Evolutionary conservation across 2,797 vertebrate species (phyloP).

Genomic region (Heterohyrax brucei): DNA sequence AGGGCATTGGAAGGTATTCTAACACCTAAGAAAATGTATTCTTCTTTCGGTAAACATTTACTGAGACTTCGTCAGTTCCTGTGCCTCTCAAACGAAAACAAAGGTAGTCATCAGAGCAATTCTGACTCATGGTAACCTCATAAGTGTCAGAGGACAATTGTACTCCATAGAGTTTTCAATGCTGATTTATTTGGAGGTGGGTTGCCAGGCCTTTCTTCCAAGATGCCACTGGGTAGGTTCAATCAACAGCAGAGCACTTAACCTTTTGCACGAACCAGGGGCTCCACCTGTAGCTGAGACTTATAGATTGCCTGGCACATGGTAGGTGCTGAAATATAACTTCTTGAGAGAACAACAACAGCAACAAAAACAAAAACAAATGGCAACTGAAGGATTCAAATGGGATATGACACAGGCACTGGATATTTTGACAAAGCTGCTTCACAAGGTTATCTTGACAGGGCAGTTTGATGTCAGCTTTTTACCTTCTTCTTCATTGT

Average conservation of each 20-base stretch:
- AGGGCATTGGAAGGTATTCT: not conserved
- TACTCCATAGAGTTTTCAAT: not conserved
- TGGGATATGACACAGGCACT: not conserved
- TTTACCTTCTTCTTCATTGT: not conserved
- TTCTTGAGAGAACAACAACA: constrained; percentile 33
- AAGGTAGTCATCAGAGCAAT: not conserved
- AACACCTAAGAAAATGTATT: constrained; percentile 21
- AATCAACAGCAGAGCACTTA: not conserved
- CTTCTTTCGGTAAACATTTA: constrained; percentile 43
- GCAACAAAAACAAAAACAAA: not conserved
- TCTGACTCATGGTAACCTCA: not conserved
- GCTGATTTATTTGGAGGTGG: not conserved
- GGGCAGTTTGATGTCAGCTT: not conserved
- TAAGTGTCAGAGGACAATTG: not conserved
- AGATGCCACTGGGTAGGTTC: not conserved
- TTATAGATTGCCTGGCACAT: not conserved
- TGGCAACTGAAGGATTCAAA: constrained; percentile 4
- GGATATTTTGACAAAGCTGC: constrained; percentile 17
- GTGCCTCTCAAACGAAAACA: not conserved
- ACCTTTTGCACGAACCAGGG: not conserved
- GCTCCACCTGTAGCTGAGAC: not conserved
- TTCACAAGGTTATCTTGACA: constrained; percentile 53
- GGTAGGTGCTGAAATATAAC: not conserved
- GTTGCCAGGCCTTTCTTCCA: not conserved
- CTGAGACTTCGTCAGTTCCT: constrained; percentile 27